These are phyloP conservation scores for Epiperipatus broadwayi DNA, from an alignment of 2,888 invertebrate species.

Conservation along the genomic window DNA sequence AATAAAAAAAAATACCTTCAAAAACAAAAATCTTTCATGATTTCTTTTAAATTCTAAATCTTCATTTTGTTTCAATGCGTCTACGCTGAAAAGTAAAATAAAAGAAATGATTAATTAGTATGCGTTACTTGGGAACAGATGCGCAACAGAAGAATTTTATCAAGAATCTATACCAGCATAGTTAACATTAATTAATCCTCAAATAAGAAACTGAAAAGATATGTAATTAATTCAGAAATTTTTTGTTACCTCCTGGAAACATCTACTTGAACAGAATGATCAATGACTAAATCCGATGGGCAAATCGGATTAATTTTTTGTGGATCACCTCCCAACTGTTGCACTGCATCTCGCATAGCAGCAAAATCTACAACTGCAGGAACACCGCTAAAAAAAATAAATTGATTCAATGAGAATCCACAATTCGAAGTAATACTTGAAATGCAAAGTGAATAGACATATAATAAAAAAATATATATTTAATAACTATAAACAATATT, in stretches of 20 bases:
- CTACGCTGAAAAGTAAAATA: slow-evolving; percentile 51
- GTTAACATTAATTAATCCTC: slow-evolving; percentile 17
- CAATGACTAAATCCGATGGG: slow-evolving; percentile 91
- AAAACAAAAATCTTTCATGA: slow-evolving; percentile 78
- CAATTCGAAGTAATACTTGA: neutral
- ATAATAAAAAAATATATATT: too few relatives aligned
- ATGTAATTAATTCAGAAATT: slow-evolving; percentile 12
- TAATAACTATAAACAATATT: neutral
- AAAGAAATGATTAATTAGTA: too few relatives aligned
- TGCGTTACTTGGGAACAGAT: slow-evolving; percentile 3
- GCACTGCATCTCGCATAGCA: slow-evolving; percentile 90
- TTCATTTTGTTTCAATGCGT: slow-evolving; percentile 76
- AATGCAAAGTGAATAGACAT: too few relatives aligned
- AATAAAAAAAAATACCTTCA: slow-evolving; percentile 47
- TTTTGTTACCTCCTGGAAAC: slow-evolving; percentile 41
- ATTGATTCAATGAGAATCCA: slow-evolving; percentile 32
- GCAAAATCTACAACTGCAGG: slow-evolving; percentile 98
- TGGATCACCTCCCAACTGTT: slow-evolving; percentile 63
- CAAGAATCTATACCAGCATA: neutral
- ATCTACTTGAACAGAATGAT: slow-evolving; percentile 95
- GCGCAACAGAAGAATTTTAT: slow-evolving; percentile 16
- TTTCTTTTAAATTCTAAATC: slow-evolving; percentile 86
- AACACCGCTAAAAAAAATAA: slow-evolving; percentile 57
- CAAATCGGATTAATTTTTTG: slow-evolving; percentile 89
- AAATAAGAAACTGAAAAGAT: slow-evolving; percentile 16